These are phyloP conservation scores for Leuciscus waleckii DNA, from an alignment of 2,797 vertebrate species.

Conservation along the genomic window DNA sequence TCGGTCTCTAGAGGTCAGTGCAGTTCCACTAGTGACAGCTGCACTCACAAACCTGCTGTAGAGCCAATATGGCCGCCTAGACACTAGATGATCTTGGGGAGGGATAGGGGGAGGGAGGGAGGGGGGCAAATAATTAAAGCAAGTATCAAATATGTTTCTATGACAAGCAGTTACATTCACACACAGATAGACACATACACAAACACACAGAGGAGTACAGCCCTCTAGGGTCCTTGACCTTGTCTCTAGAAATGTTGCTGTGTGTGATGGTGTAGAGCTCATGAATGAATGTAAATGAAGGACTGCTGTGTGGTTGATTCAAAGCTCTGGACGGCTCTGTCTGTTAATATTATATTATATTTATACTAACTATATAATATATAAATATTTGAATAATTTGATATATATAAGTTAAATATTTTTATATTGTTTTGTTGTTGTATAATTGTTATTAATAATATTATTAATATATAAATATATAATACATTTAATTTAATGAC, in stretches of 20 bases:
- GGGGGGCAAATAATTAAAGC: constrained; percentile 59
- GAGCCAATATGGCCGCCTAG: constrained; percentile 71
- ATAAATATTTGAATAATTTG: neutral
- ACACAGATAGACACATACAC: constrained; percentile 53
- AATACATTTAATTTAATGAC: too few relatives aligned
- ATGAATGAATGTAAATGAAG: constrained; percentile 48
- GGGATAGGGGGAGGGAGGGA: constrained; percentile 8
- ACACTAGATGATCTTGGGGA: constrained; percentile 62
- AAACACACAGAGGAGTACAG: constrained; percentile 58
- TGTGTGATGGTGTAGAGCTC: constrained; percentile 16
- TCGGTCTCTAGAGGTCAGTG: constrained; percentile 86
- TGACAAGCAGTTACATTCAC: constrained; percentile 65
- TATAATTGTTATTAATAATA: neutral
- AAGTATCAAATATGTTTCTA: constrained; percentile 60
- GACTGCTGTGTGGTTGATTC: neutral
- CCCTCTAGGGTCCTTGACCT: constrained; percentile 58
- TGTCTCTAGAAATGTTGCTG: constrained; percentile 39
- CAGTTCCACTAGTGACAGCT: constrained; percentile 83
- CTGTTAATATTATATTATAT: neutral
- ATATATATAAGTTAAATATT: neutral
- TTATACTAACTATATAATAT: too few relatives aligned
- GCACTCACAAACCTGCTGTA: constrained; percentile 69
- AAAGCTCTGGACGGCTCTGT: neutral
- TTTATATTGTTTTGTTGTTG: neutral
- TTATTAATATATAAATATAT: neutral